phyloP scores from a whole-genome alignment of 2,113 vertebrate species.

The Bettongia penicillata region DNA sequence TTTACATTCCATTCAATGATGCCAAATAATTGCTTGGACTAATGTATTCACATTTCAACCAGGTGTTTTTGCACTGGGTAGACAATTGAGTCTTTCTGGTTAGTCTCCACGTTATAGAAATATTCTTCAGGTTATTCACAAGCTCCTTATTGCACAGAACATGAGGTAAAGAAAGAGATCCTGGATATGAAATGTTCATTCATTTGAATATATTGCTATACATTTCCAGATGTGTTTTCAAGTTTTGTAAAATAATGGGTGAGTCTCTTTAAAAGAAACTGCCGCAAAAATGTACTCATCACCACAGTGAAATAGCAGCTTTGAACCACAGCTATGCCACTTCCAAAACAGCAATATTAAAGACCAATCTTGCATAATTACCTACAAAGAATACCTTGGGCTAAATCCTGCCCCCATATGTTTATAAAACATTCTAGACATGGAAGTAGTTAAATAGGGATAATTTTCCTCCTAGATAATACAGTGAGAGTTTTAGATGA shows the following conservation, averaged over 20 bases:
- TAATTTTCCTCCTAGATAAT: constrained; percentile 47
- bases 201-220: neutral
- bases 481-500: constrained; percentile 38
- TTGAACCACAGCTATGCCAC: constrained; percentile 14
- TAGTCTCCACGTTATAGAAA: neutral
- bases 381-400: constrained; percentile 5
- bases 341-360: constrained; percentile 39
- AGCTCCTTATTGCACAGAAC: constrained; percentile 29
- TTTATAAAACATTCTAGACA: constrained; percentile 42
- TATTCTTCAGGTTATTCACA: neutral
- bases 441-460: constrained; percentile 43
- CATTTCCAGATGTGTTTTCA: constrained; percentile 25
- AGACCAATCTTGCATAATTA: constrained; percentile 17
- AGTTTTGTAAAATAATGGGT: constrained; percentile 22
- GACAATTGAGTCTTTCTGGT: neutral
- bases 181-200: constrained; percentile 21
- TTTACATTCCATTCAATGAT: neutral
- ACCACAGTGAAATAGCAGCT: neutral
- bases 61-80: neutral
- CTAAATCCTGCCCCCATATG: constrained; percentile 20
- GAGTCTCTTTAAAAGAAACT: neutral
- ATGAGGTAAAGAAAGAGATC: constrained; percentile 34
- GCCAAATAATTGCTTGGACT: neutral
- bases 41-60: neutral
- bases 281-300: constrained; percentile 9